Evolutionary conservation across 2,888 invertebrate species (phyloP), one percentile per base, ranked within the genome.

Genomic region (Empis livida): DNA sequence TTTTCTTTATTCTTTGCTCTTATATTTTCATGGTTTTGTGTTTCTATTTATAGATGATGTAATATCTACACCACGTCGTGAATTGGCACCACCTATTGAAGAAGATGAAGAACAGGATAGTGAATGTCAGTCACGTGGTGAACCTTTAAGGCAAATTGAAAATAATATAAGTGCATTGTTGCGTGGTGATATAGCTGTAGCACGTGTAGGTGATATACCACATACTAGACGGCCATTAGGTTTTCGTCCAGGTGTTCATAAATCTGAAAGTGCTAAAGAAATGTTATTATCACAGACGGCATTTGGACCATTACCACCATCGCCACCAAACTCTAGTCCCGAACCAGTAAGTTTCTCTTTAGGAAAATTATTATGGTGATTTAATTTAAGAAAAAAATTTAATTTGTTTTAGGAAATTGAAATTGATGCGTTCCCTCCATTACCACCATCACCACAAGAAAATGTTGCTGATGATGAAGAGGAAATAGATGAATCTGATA

Each of bases 401-500:
- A 42, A n/a, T 9, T 32, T 40, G 39, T 55, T 54, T 37, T 47
- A 59, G 58, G 58, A 59, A 50, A 56, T 49, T 40, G 59, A 59
- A 53, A 57, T 41, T 43, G 64, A 66, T 55, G 78, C 77, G 56
- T 81, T 87, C 61, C 86, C 86, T 16, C 86, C 86, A 35, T 68
- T 89, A 50, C 89, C 89, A 10, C 89, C 88, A 1, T 87, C 88
- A 0, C 88, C 88, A 1, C 84, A 84, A 65, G 87, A 85, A 68
- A 52, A 57, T 51, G 44, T 59, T 15, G 82, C 81, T 49, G 79
- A 81, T 57, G 81, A 58, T 53, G 56, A 53, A 51, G 56, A 61
- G 51, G 45, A 54, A 10, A 49, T 56, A 9, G 54, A 52, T 37
- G 55, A 56, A 14, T 46, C 48, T 23, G 51, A 53, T 38, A 41